Base-by-base conservation (phyloP, 2,797 vertebrate genomes). In the Pseudocheirus occidentalis region DNA sequence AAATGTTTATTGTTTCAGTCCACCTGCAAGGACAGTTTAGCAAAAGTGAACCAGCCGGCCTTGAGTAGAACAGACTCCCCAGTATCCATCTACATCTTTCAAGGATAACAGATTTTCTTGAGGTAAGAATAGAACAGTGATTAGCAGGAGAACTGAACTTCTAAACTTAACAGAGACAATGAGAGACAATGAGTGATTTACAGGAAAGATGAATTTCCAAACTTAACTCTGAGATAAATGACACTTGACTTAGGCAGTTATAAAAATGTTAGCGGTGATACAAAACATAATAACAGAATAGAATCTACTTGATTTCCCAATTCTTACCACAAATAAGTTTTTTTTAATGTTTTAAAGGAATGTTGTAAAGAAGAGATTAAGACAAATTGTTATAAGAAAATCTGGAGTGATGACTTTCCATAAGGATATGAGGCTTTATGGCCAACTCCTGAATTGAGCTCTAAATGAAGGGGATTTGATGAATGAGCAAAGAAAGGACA, bases 91-190 rank as follows among this genome's bases (percentile, higher is more conserved):
- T 87, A 50, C 40, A 50, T 87, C 73, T 3, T 87, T 87, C 21
- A 87, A 87, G 21, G 40, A 87, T 87, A 28, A 87, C 73, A 81
- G 73, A 27, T 50, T 87, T 87, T 40, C 40, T 87, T 87, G 73
- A 46, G 9, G 40, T 87, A 50, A 73, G n/a, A 73, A 73, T 40
- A 73, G 66, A 40, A 87, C 3, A 28, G 40, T 27, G 21, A 81
- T 81, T 87, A 87, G 40, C 40, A 28, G 40, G 73, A 87, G 10
- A 27, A 87, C 10, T 87, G 24, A 87, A 87, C 40, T 87, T 87
- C 73, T 87, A 87, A 87, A 87, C 73, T 87, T 87, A 87, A 87
- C 10, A n/a, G n/a, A n/a, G n/a, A n/a, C n/a, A n/a, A n/a, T 87
- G 40, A 87, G 4, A 50, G 73, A 50, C 21, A 87, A 46, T 50